These are phyloP conservation scores for Hipposideros larvatus DNA, from an alignment of 2,797 vertebrate genomes.

Conservation along the genomic window DNA sequence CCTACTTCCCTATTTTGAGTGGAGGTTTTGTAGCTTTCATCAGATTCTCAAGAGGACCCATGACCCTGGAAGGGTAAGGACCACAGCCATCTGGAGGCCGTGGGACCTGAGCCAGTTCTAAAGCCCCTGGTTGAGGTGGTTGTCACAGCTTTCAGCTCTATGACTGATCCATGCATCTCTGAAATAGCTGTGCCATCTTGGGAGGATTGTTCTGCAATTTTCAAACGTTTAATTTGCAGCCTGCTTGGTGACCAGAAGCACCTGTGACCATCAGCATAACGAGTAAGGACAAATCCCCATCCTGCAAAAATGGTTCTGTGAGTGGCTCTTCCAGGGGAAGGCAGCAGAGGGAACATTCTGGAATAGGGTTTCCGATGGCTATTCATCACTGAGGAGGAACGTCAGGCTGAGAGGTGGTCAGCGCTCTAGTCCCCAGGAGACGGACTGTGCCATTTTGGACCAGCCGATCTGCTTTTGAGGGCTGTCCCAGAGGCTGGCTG, in stretches of 20 bases:
- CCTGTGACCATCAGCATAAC: fast-evolving
- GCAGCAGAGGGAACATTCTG: not conserved
- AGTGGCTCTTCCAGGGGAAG: fast-evolving
- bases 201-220: not conserved
- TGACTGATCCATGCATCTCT: fast-evolving
- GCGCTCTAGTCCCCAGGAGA: fast-evolving
- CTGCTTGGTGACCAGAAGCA: not conserved
- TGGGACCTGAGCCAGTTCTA: fast-evolving
- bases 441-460: fast-evolving
- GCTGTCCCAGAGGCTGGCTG: not conserved
- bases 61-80: not conserved
- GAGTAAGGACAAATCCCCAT: fast-evolving
- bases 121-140: fast-evolving
- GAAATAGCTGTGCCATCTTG: not conserved
- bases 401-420: not conserved
- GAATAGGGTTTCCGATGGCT: not conserved
- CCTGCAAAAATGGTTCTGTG: fast-evolving
- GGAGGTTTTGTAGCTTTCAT: not conserved
- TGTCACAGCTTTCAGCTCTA: not conserved
- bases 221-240: not conserved
- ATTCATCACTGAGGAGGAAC: fast-evolving
- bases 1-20: too few species aligned
- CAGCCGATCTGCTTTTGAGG: not conserved
- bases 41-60: not conserved
- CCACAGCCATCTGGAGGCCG: too few species aligned